These are phyloP conservation scores for Melanotaenia parkinsoni DNA, from an alignment of 2,797 vertebrate genomes.

Conservation along the genomic window DNA sequence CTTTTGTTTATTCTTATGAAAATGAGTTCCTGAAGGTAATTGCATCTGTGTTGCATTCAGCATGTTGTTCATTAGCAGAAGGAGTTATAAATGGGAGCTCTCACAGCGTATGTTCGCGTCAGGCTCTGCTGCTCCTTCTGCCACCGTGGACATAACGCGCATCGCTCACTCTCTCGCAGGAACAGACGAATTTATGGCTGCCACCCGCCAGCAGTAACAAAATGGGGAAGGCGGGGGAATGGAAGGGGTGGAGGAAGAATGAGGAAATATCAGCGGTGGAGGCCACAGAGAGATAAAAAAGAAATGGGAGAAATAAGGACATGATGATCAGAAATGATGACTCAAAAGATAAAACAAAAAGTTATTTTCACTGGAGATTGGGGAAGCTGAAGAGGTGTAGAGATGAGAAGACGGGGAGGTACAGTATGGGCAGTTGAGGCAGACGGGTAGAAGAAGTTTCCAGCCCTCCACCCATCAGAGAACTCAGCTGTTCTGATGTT, in stretches of 20 bases:
- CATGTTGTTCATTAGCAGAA: slow-evolving; percentile 74
- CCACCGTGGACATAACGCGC: slow-evolving; percentile 70
- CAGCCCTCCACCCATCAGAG: slow-evolving; percentile 78
- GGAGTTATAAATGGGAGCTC: slow-evolving; percentile 79
- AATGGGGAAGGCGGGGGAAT: slow-evolving; percentile 27
- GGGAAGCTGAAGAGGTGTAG: slow-evolving; percentile 38
- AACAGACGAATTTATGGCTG: slow-evolving; percentile 66
- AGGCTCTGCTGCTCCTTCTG: slow-evolving; percentile 75
- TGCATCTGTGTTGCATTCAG: slow-evolving; percentile 66
- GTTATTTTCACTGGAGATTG: slow-evolving; percentile 19
- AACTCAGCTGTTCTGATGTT: slow-evolving; percentile 80
- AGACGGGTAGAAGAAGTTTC: slow-evolving; percentile 68
- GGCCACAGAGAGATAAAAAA: slow-evolving; percentile 28
- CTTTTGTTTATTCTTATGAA: slow-evolving; percentile 70
- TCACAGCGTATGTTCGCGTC: slow-evolving; percentile 79
- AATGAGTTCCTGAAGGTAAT: slow-evolving; percentile 74
- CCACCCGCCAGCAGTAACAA: slow-evolving; percentile 54
- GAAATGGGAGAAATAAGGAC: slow-evolving; percentile 25
- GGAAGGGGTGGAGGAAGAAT: slow-evolving; percentile 12
- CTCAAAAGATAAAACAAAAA: slow-evolving; percentile 40
- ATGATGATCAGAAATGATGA: slow-evolving; percentile 43
- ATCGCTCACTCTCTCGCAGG: slow-evolving; percentile 73
- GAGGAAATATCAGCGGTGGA: slow-evolving; percentile 21
- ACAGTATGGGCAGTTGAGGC: slow-evolving; percentile 33
- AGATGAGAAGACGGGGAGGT: slow-evolving; percentile 29